Base-by-base conservation (phyloP, 2,113 vertebrate genomes). In the Leptocoma aspasia region DNA sequence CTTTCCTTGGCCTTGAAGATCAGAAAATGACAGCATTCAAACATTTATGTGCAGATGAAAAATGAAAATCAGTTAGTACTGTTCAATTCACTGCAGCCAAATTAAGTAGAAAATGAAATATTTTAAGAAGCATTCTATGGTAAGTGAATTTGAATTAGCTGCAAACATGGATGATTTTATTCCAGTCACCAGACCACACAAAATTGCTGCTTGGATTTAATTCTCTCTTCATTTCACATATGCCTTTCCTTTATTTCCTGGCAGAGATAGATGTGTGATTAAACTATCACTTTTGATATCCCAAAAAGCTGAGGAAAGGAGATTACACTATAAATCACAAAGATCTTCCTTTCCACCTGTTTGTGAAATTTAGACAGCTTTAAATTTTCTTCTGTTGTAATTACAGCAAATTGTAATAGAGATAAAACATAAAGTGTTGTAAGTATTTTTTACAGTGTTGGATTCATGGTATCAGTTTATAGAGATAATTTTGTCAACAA, bases 21-120 rank as follows among this genome's bases (percentile, higher is more conserved):
- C 4, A 5, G 82, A 89, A 95, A 71, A 79, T 60, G 24, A 83
- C 44, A 78, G 15, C 27, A 63, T 73, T 95, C 61, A 59, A 90
- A 78, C 23, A 26, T 86, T 90, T 81, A 47, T 81, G 64, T 52
- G 76, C 52, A 59, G 54, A 85, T 89, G 66, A 96, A 95, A 93
- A 92, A 95, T 88, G 81, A 70, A 82, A 80, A 52, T 82, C 69
- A 63, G 78, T 94, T 94, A 94, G 52, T 91, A 81, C 31, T 65
- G 78, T 94, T 97, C 87, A 77, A 86, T 37, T 89, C 82, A 68
- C 61, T 90, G 65, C 72, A 83, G 75, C 66, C 86, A 92, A 95
- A 96, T 90, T 93, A 96, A 73, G 77, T 92, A 90, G 94, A 95
- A 96, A 96, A 96, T 86, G 37, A 95, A 96, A 93, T 84, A 94